These are phyloP conservation scores for Bugula neritina DNA, from an alignment of 2,888 invertebrate genomes.

Conservation along the genomic window DNA sequence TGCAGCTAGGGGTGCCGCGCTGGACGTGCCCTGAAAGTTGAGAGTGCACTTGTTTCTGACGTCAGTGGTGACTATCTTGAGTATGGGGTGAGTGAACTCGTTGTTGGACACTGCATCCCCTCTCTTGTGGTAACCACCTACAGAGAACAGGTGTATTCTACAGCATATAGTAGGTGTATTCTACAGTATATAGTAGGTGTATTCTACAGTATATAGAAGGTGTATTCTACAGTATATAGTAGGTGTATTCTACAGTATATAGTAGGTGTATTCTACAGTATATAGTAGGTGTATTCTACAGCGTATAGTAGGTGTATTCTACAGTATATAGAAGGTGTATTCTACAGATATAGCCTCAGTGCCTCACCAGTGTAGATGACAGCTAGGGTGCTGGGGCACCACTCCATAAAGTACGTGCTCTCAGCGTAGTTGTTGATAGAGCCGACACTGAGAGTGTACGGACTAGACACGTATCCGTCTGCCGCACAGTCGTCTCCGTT, in stretches of 20 bases:
- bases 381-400: slow-evolving; percentile 46
- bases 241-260: too few species aligned
- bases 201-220: too few species aligned
- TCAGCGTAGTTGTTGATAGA: slow-evolving; percentile 40
- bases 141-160: too few species aligned
- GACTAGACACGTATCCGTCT: slow-evolving; percentile 49
- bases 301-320: too few species aligned
- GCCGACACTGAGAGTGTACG: slow-evolving; percentile 46
- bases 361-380: slow-evolving; percentile 39
- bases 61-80: slow-evolving; percentile 45
- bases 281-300: too few species aligned
- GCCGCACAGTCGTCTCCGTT: slow-evolving; percentile 45
- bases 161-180: too few species aligned
- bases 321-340: too few species aligned
- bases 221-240: too few species aligned
- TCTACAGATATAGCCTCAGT: not conserved
- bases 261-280: too few species aligned
- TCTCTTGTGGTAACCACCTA: slow-evolving; percentile 3
- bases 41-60: slow-evolving; percentile 43
- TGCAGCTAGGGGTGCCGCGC: slow-evolving; percentile 50
- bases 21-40: slow-evolving; percentile 51
- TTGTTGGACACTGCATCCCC: slow-evolving; percentile 10
- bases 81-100: not conserved
- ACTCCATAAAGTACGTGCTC: slow-evolving; percentile 47
- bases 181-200: too few species aligned